These are phyloP conservation scores for Oceanites oceanicus DNA, from an alignment of 2,113 vertebrate species.

Conservation along the genomic window DNA sequence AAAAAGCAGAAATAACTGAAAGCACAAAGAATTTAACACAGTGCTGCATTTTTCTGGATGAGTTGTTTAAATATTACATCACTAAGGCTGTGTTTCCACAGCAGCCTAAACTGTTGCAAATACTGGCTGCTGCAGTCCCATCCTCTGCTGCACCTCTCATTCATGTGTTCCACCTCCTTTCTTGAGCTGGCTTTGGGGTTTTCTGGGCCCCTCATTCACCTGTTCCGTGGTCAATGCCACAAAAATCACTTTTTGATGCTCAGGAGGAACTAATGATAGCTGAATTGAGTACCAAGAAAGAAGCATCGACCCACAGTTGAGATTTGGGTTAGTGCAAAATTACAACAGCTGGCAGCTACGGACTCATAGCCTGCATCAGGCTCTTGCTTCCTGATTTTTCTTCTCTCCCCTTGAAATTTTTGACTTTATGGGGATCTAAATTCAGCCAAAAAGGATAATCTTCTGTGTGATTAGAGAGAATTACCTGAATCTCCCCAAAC, in stretches of 20 bases:
- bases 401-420: background rate
- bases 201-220: background rate
- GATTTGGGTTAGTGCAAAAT: background rate
- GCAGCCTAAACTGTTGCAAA: background rate
- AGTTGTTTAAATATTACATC: background rate
- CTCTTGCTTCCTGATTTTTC: background rate
- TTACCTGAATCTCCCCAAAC: background rate
- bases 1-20: background rate
- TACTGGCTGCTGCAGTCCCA: background rate
- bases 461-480: background rate
- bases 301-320: background rate
- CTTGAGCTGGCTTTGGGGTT: background rate
- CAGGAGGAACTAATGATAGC: background rate
- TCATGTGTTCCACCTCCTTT: background rate
- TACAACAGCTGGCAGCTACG: background rate
- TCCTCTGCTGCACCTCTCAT: background rate
- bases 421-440: background rate
- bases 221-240: background rate
- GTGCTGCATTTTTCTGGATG: background rate
- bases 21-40: background rate
- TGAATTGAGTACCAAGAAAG: background rate
- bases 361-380: background rate
- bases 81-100: background rate
- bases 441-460: background rate
- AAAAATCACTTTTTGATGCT: background rate